Percentiles rank a stretch among this genome's conserved stretches.
These are phyloP conservation scores for Desmophyllum pertusum DNA, from an alignment of 92 coral and sea anemone genomes.

Conservation along the genomic window DNA sequence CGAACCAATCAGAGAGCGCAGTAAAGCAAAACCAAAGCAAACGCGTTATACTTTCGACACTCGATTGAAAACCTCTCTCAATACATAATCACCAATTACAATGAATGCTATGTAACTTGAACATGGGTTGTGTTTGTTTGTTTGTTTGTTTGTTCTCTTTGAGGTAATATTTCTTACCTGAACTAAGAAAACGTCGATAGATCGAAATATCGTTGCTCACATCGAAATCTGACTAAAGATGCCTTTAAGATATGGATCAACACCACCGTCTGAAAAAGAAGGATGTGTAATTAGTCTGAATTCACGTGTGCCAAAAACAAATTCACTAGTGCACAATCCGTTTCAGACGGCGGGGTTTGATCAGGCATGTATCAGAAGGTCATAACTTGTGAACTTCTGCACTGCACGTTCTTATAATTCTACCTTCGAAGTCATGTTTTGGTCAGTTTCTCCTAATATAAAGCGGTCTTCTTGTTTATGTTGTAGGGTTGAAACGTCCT, in stretches of 20 bases:
- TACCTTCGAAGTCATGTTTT: not conserved
- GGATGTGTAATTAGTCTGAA: conserved; percentile 1
- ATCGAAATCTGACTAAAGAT: conserved; percentile 73
- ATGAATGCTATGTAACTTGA: not conserved
- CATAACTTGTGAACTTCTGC: not conserved
- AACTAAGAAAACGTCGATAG: conserved; percentile 9
- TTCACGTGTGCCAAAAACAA: not conserved
- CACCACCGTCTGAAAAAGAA: conserved; percentile 66
- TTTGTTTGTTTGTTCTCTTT: not conserved
- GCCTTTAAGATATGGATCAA: conserved; percentile 75
- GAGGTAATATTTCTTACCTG: conserved; percentile 51
- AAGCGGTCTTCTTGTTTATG: too few relatives aligned
- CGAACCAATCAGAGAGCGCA: too few relatives aligned
- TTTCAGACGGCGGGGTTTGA: conserved; percentile 37
- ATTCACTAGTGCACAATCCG: not conserved
- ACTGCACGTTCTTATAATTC: not conserved
- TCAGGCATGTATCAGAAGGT: not conserved
- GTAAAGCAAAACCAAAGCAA: too few relatives aligned
- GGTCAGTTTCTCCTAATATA: not conserved
- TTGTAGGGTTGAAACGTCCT: too few relatives aligned
- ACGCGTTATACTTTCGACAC: too few relatives aligned
- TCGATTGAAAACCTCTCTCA: too few relatives aligned
- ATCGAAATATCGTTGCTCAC: not conserved
- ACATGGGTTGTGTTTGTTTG: not conserved
- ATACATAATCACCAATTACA: not conserved